Conservation (phyloP, 2,797 vertebrate species). For the Nannoperca australis region DNA sequence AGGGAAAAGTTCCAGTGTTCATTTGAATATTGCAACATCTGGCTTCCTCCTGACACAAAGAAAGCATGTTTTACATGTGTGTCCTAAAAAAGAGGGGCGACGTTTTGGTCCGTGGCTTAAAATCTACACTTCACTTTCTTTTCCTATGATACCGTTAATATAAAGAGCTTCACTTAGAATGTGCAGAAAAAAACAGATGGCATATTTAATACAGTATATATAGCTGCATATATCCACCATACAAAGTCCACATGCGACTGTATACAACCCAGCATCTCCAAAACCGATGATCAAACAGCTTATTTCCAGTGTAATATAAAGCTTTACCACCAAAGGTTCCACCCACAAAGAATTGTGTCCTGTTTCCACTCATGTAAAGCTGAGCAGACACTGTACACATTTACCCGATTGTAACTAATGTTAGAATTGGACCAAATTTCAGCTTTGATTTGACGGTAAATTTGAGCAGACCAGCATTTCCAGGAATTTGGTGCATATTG, state of each 20-base stretch:
- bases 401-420: neutral
- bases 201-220: neutral
- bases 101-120: conserved; percentile 38
- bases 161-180: neutral
- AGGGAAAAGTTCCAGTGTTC: conserved; percentile 42
- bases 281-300: neutral
- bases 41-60: conserved; percentile 54
- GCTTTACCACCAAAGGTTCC: conserved; percentile 2
- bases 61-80: conserved; percentile 17
- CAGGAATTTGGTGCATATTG: neutral
- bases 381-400: neutral
- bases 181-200: conserved; percentile 19
- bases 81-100: conserved; percentile 6
- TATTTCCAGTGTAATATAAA: conserved; percentile 15
- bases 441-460: neutral
- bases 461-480: neutral
- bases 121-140: conserved; percentile 10
- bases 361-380: conserved; percentile 18
- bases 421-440: neutral
- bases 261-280: neutral
- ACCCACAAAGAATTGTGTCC: neutral
- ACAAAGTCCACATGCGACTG: neutral
- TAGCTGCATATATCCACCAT: neutral
- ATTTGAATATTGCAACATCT: conserved; percentile 69
- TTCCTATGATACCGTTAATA: neutral